Base-by-base conservation (phyloP, 2,113 vertebrate genomes). In the Gila orcuttii region DNA sequence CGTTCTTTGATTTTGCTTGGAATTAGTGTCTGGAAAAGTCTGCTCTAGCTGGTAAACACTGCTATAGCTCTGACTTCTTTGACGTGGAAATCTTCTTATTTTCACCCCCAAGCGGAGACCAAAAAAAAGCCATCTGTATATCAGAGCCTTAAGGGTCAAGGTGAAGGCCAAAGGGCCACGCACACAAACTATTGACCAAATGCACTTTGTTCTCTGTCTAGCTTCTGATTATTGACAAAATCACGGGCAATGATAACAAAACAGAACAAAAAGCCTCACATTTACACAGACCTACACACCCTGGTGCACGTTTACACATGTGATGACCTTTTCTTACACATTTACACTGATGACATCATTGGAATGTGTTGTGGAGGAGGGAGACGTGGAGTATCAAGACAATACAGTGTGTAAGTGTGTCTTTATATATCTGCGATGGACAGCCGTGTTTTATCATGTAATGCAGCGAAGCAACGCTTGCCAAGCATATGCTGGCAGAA, bases 291-390 rank as follows among this genome's bases (percentile, higher is more conserved):
- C 77, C 87, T 77, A 85, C 79, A 90, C 78, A 78, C 73, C 62
- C 45, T 83, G 84, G 79, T 80, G 23, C 55, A 71, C 50, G 57
- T 87, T 88, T 88, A 81, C 85, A 36, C 86, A 73, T 77, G 89
- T 86, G 81, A 13, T 75, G 89, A 92, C 90, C 92, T 92, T 93
- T 91, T 89, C 86, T 90, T 90, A 62, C 86, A 82, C 84, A 83
- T 90, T 89, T 85, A 83, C 69, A 87, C 82, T 87, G 86, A 89
- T 88, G 78, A 90, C 90, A 90, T 91, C 83, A 91, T 87, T 89
- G 89, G 90, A 90, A 91, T 91, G 90, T 84, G 52, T 74, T 89
- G 76, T 85, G 75, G 80, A 86, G 90, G 85, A 84, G 87, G 69
- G 82, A 66, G 31, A 82, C 42, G 80, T 39, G 31, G 62, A 47